Percentiles rank a stretch among this genome's conserved stretches.
Conservation (phyloP, 2,888 invertebrate species). For the Melieria crassipennis region DNA sequence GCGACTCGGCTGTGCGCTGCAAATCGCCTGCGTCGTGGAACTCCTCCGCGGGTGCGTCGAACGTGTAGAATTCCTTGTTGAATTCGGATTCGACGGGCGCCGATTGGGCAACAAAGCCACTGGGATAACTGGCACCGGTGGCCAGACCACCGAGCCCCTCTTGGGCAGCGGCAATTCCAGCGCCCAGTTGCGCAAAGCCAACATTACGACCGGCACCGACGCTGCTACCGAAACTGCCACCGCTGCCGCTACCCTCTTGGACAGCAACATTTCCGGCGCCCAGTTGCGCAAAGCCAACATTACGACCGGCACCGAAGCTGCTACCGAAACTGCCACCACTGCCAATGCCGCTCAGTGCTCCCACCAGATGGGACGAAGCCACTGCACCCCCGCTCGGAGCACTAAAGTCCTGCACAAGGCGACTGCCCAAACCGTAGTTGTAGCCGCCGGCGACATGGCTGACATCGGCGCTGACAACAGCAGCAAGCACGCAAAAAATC, state of each 20-base stretch:
- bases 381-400: constrained; percentile 27
- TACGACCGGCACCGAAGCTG: neutral
- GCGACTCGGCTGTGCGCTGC: constrained; percentile 45
- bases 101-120: constrained; percentile 37
- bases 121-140: constrained; percentile 42
- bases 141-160: neutral
- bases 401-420: neutral
- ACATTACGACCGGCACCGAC: constrained; percentile 1
- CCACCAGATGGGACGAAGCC: constrained; percentile 3
- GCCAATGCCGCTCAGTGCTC: constrained; percentile 12
- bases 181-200: neutral
- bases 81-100: constrained; percentile 47
- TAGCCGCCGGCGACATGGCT: constrained; percentile 43
- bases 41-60: constrained; percentile 53
- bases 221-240: neutral
- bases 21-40: constrained; percentile 49
- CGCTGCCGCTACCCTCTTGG: neutral
- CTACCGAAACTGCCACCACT: constrained; percentile 21
- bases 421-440: constrained; percentile 39
- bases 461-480: constrained; percentile 47
- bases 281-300: neutral
- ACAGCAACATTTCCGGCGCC: neutral
- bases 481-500: constrained; percentile 41
- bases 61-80: constrained; percentile 55
- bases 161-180: neutral